Evolutionary conservation across 35 echinoderm and acorn worm species (phyloP), one percentile per base, ranked within the genome.

Genomic region (Patiria miniata): DNA sequence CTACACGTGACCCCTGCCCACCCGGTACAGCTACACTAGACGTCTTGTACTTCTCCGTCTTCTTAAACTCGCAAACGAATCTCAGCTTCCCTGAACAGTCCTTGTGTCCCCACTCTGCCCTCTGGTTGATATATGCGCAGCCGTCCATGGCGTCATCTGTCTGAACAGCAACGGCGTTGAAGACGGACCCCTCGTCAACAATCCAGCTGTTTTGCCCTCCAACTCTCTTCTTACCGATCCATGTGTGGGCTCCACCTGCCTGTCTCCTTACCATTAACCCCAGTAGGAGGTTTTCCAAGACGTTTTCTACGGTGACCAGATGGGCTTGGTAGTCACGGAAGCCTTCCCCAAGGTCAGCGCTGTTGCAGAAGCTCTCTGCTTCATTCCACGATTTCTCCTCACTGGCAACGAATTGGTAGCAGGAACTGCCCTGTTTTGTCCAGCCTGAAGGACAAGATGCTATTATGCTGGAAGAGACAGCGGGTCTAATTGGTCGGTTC

Each of bases 31-130:
- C 26, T 23, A 28, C 65, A 73, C 19, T 30, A 26, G 65, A 73
- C 65, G 21, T 73, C 10, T 9, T 73, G 26, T 73, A 73, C 65
- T 73, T 73, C 7, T 73, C 65, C 2, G 65, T 73, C 29, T 73
- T 73, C 65, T 73, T 73, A 73, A 73, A 26, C 65, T 73, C 29
- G 65, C 65, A 73, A 23, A 73, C 14, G 65, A 73, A 73, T 73
- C 26, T 2, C 65, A 73, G 26, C 29, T 30, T 30, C 26, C 19
- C 34, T 4, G 65, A 73, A 73, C 65, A 73, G 14, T 26, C 23
- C 26, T 22, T 73, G 65, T 73, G 65, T 32, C 65, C 65, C 65
- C 65, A 73, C 10, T 73, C 34, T 34, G 26, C 29, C 65, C 26
- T 26, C 19, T 32, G 34, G 65, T 73, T 73, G 26, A 73, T 34